These are phyloP conservation scores for Ceratoteleas bidentatus DNA, from an alignment of 1,140 invertebrate genomes.

Conservation along the genomic window DNA sequence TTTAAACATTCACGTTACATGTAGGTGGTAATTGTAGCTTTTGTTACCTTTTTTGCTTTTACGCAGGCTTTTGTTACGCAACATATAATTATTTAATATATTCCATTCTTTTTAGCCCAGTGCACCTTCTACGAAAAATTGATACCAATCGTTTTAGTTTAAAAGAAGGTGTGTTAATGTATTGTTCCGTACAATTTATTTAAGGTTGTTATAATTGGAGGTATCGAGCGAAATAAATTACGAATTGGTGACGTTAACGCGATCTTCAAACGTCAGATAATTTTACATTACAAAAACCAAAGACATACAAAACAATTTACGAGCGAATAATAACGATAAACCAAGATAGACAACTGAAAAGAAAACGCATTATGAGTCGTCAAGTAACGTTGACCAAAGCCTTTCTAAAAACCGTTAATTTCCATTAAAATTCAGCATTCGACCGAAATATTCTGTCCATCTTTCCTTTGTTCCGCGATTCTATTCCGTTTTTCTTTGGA, in stretches of 20 bases:
- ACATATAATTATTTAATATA: not conserved
- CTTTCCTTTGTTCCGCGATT: constrained; percentile 20
- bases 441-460: constrained; percentile 67
- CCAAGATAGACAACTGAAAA: constrained; percentile 35
- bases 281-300: constrained; percentile 11
- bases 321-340: constrained; percentile 28
- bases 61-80: not conserved
- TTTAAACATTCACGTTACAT: no score
- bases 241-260: constrained; percentile 10
- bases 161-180: no score
- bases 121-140: no score
- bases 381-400: constrained; percentile 37
- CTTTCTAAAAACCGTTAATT: constrained; percentile 77
- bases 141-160: no score
- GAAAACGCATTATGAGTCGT: constrained; percentile 52
- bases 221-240: not conserved
- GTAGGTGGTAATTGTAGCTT: not conserved
- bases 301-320: constrained; percentile 27
- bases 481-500: constrained; percentile 4
- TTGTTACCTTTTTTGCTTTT: not conserved
- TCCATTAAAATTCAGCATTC: constrained; percentile 71
- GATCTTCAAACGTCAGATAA: constrained; percentile 12
- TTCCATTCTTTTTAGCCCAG: not conserved
- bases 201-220: not conserved
- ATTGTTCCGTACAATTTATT: no score